Conservation (phyloP, 2,888 invertebrate species). For the Brenthis daphne region DNA sequence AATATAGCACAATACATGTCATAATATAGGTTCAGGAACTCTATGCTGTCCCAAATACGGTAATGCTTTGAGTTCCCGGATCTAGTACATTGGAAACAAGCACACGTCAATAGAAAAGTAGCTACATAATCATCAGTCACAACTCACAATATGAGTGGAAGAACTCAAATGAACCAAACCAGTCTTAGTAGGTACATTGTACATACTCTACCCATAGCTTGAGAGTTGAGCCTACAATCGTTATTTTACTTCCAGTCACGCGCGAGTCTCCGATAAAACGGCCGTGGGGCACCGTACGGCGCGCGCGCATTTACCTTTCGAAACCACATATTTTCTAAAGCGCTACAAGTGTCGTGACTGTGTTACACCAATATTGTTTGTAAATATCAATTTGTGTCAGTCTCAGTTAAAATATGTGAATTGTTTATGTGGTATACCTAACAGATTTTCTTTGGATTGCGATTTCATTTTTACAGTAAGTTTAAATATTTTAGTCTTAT, state of each 20-base stretch:
- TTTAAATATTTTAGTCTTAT: background rate
- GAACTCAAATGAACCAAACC: constrained; percentile 62
- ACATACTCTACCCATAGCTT: constrained; percentile 50
- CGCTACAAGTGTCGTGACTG: constrained; percentile 35
- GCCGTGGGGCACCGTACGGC: constrained; percentile 50
- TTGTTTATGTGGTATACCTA: constrained; percentile 48
- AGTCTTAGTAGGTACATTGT: constrained; percentile 57
- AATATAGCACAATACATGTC: constrained; percentile 41
- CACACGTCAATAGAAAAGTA: constrained; percentile 47
- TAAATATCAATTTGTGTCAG: constrained; percentile 57
- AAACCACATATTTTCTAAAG: constrained; percentile 44
- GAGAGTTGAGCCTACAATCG: constrained; percentile 42
- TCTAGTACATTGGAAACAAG: constrained; percentile 40
- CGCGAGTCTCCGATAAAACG: constrained; percentile 67
- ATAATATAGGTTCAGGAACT: constrained; percentile 38
- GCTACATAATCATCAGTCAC: constrained; percentile 56
- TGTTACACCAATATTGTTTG: constrained; percentile 51
- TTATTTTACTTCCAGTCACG: constrained; percentile 49
- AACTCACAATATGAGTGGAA: constrained; percentile 55
- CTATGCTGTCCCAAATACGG: constrained; percentile 38
- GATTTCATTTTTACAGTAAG: constrained; percentile 70
- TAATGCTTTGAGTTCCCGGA: constrained; percentile 38
- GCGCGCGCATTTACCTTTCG: constrained; percentile 52
- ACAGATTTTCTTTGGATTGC: constrained; percentile 50
- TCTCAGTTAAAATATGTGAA: constrained; percentile 56